These are phyloP conservation scores for Champsocephalus gunnari DNA, from an alignment of 2,797 vertebrate species.

Conservation along the genomic window DNA sequence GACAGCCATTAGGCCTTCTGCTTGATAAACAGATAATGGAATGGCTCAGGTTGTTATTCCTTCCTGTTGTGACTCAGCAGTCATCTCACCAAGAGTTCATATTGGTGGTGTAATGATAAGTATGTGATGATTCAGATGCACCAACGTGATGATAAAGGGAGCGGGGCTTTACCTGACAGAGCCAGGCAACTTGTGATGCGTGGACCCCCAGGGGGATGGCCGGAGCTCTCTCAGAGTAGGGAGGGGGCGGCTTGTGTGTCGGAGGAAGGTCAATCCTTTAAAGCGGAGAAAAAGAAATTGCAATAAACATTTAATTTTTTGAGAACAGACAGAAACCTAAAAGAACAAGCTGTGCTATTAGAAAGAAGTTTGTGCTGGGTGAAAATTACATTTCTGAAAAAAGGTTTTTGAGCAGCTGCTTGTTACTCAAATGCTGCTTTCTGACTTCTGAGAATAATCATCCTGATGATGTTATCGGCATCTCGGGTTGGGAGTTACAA, in stretches of 20 bases:
- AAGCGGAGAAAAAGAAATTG: constrained; percentile 26
- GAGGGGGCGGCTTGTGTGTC: constrained; percentile 86
- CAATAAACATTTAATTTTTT: constrained; percentile 24
- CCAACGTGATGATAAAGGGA: not conserved
- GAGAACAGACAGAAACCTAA: not conserved
- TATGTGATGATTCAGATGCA: constrained; percentile 35
- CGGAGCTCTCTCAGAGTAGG: constrained; percentile 79
- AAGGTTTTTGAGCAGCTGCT: not conserved
- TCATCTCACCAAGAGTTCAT: constrained; percentile 23
- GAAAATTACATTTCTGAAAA: too few relatives aligned
- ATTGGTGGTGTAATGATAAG: constrained; percentile 4
- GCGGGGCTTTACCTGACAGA: constrained; percentile 77
- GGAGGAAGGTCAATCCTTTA: constrained; percentile 87
- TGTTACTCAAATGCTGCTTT: constrained; percentile 27
- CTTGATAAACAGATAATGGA: constrained; percentile 37
- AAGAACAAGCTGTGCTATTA: constrained; percentile 11
- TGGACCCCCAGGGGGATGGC: constrained; percentile 81
- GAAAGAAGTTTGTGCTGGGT: constrained; percentile 6
- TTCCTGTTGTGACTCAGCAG: constrained; percentile 43
- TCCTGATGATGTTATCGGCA: constrained; percentile 9
- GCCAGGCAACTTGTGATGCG: constrained; percentile 83
- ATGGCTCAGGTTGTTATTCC: constrained; percentile 1
- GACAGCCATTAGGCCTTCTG: constrained; percentile 24
- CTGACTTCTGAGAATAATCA: not conserved
- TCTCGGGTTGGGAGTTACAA: not conserved